phyloP scores from a whole-genome alignment of 1,140 invertebrate species.

The Epicauta chinensis region DNA sequence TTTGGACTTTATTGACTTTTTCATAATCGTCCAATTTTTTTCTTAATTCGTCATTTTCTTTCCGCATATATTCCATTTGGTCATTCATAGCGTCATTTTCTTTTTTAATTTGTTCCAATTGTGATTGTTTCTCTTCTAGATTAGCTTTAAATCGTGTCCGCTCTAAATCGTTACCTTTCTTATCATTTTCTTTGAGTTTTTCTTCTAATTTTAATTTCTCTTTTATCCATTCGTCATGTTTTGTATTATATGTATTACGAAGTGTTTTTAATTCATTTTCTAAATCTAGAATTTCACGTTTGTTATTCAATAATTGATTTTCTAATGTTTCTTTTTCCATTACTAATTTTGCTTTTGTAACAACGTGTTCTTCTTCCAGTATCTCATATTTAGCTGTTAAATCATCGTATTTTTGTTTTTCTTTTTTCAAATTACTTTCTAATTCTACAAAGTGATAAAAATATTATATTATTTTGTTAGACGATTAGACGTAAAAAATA shows the following conservation, averaged over 20 bases:
- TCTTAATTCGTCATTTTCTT: slow-evolving; percentile 74
- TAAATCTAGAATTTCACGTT: slow-evolving; percentile 53
- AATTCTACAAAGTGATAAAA: slow-evolving; percentile 50
- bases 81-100: slow-evolving; percentile 65
- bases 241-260: slow-evolving; percentile 59
- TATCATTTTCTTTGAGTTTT: slow-evolving; percentile 59
- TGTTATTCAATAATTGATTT: slow-evolving; percentile 44
- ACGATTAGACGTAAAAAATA: slow-evolving; percentile 17
- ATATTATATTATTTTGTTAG: slow-evolving; percentile 16
- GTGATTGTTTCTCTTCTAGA: slow-evolving; percentile 66
- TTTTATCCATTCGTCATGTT: slow-evolving; percentile 66
- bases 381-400: slow-evolving; percentile 74
- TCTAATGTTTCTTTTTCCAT: slow-evolving; percentile 68
- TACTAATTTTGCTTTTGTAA: slow-evolving; percentile 68
- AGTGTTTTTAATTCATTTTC: slow-evolving; percentile 61
- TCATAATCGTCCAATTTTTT: slow-evolving; percentile 81
- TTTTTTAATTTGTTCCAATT: slow-evolving; percentile 65
- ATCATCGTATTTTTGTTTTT: slow-evolving; percentile 70
- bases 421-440: slow-evolving; percentile 56
- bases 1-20: slow-evolving; percentile 74
- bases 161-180: slow-evolving; percentile 56
- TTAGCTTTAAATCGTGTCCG: slow-evolving; percentile 58
- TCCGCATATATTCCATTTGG: slow-evolving; percentile 61
- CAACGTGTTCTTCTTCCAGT: slow-evolving; percentile 74
- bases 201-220: slow-evolving; percentile 64